A percentile compares a stretch with the other conserved stretches of the same genome.
These are phyloP conservation scores for Rafetus swinhoei DNA, from an alignment of 2,113 vertebrate genomes.

Conservation along the genomic window DNA sequence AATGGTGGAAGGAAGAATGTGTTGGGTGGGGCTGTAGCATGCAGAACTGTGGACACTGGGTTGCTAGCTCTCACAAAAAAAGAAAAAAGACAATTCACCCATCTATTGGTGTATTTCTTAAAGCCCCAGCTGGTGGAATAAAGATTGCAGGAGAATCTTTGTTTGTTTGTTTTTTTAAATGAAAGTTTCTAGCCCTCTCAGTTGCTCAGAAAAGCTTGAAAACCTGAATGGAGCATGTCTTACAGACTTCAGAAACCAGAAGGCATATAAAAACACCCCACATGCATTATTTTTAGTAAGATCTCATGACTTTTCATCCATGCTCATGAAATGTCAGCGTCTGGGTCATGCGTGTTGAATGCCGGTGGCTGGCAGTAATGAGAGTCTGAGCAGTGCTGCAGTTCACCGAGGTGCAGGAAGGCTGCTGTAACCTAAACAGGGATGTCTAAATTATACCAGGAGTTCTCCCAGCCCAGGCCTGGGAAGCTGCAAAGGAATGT, in stretches of 20 bases:
- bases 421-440: background rate
- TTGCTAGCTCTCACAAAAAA: background rate
- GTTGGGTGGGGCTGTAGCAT: background rate
- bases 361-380: background rate
- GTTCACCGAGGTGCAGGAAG: background rate
- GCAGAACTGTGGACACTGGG: background rate
- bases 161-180: too few species aligned
- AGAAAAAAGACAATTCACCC: background rate
- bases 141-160: background rate
- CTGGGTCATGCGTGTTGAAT: background rate
- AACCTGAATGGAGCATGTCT: background rate
- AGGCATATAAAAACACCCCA: background rate
- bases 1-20: background rate
- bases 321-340: background rate
- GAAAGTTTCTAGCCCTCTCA: background rate
- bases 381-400: background rate
- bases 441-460: background rate
- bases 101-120: background rate
- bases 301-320: background rate
- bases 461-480: background rate
- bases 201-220: background rate
- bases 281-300: background rate
- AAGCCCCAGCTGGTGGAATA: slow-evolving; percentile 7
- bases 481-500: background rate
- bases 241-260: background rate